Evolutionary conservation across 2,797 vertebrate species (phyloP).

Genomic region (Arnoldichthys spilopterus): DNA sequence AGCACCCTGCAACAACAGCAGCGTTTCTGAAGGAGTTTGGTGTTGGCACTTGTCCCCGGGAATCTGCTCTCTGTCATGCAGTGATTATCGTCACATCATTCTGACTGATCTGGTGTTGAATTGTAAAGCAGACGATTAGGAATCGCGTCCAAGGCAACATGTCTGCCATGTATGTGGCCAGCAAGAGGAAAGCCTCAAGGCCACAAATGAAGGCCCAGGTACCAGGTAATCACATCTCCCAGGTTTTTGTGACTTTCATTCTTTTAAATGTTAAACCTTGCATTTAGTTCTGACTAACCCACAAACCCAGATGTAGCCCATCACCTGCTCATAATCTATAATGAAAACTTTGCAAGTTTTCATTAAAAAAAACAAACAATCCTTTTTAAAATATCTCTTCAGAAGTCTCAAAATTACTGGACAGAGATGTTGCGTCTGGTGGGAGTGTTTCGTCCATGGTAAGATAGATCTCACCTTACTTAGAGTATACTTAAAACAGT

Average conservation of each 20-base stretch:
- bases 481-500: not conserved
- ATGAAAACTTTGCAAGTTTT: too few relatives aligned
- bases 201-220: constrained; percentile 51
- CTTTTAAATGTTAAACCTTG: not conserved
- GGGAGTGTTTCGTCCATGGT: not conserved
- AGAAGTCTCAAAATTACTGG: constrained; percentile 17
- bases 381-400: not conserved
- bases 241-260: not conserved
- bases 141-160: constrained; percentile 41
- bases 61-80: not conserved
- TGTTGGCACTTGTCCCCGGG: not conserved
- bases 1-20: not conserved
- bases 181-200: constrained; percentile 58
- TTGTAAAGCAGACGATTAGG: constrained; percentile 36
- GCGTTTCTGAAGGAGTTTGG: not conserved
- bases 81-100: not conserved
- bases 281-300: not conserved
- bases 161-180: constrained; percentile 46
- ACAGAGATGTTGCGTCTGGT: constrained; percentile 22
- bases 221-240: constrained; percentile 45
- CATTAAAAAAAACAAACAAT: not conserved
- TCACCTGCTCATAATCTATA: not conserved
- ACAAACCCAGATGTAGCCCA: not conserved
- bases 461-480: not conserved
- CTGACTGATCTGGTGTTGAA: not conserved